phyloP scores from a whole-genome alignment of 2,113 vertebrate species.

The Thryonomys swinderianus region DNA sequence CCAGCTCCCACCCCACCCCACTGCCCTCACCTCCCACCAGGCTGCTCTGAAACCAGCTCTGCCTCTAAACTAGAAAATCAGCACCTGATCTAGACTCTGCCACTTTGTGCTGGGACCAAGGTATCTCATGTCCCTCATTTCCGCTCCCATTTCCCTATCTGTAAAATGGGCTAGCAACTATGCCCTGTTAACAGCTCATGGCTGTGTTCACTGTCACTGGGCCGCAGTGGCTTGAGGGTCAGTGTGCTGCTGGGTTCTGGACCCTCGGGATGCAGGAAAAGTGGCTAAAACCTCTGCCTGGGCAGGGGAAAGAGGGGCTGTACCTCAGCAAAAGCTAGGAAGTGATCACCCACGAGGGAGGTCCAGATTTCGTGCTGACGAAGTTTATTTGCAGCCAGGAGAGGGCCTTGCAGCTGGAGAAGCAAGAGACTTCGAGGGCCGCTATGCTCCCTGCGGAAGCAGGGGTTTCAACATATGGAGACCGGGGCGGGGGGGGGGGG shows the following conservation, averaged over 20 bases:
- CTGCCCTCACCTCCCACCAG: constrained; percentile 42
- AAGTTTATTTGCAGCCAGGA: constrained; percentile 67
- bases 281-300: not conserved
- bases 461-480: constrained; percentile 3
- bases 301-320: not conserved
- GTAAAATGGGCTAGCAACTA: constrained; percentile 18
- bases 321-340: constrained; percentile 26
- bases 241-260: not conserved
- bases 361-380: constrained; percentile 31
- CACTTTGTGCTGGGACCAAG: not conserved
- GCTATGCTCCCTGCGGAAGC: not conserved
- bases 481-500: not conserved
- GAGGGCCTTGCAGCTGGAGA: constrained; percentile 59
- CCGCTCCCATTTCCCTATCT: not conserved
- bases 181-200: rapidly evolving
- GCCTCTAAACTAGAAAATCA: not conserved
- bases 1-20: constrained; percentile 36
- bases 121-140: not conserved
- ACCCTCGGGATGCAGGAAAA: not conserved
- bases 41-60: not conserved
- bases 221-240: not conserved
- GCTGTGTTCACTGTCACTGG: not conserved
- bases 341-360: constrained; percentile 66
- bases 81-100: not conserved
- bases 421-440: not conserved